phyloP scores from a whole-genome alignment of 1,140 invertebrate genomes.

The Drosophila albomicans region DNA sequence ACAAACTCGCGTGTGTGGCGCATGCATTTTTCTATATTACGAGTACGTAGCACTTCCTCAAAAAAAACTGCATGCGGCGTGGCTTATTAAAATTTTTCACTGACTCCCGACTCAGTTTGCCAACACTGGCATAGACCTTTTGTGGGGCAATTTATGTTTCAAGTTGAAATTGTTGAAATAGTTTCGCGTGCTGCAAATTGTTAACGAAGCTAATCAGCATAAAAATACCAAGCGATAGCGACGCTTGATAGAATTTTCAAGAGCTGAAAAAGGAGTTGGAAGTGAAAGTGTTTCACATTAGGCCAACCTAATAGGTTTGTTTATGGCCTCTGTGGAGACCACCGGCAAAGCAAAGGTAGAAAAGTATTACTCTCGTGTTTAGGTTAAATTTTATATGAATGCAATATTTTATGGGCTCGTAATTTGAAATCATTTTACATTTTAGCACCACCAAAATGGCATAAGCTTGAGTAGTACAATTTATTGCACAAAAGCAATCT shows the following conservation, averaged over 20 bases:
- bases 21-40: constrained; percentile 69
- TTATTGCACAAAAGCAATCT: neutral
- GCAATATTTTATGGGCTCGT: constrained; percentile 1
- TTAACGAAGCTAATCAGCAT: constrained; percentile 80
- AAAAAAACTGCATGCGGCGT: constrained; percentile 30
- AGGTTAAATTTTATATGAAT: constrained; percentile 10
- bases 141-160: constrained; percentile 66
- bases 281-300: constrained; percentile 68
- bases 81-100: constrained; percentile 70
- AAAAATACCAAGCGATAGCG: constrained; percentile 61
- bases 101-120: constrained; percentile 25
- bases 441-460: constrained; percentile 16
- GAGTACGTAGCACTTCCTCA: constrained; percentile 44
- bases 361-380: constrained; percentile 20
- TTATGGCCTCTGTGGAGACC: constrained; percentile 29
- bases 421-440: constrained; percentile 28
- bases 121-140: constrained; percentile 40
- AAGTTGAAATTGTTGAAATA: constrained; percentile 77
- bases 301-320: constrained; percentile 50
- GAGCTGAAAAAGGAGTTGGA: neutral
- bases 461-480: neutral
- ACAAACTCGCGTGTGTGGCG: constrained; percentile 64
- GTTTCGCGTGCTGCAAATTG: constrained; percentile 79
- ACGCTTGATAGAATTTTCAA: constrained; percentile 15
- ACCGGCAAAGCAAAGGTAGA: neutral